Conservation (phyloP, 2,888 invertebrate genomes). For the Drosophila yooni region DNA sequence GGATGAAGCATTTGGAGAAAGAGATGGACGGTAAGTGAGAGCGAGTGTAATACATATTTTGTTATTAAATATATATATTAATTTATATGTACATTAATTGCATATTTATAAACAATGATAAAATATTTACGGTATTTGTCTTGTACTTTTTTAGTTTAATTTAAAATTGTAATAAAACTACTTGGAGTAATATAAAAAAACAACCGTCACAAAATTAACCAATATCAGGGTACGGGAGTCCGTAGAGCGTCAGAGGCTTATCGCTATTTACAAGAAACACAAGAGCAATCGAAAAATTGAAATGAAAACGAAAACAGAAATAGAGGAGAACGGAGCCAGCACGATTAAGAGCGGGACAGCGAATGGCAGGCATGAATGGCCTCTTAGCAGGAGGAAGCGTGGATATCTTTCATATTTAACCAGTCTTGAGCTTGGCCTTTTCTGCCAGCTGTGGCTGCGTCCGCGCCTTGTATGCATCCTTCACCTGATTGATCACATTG, state of each 20-base stretch:
- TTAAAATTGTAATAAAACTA: conserved; percentile 36
- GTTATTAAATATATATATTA: neutral
- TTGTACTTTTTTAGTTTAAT: conserved; percentile 13
- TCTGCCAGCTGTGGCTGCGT: conserved; percentile 11
- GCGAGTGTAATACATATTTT: neutral
- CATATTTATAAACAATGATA: neutral
- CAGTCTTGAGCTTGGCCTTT: conserved; percentile 35
- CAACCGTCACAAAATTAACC: conserved; percentile 5
- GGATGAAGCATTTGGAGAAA: neutral
- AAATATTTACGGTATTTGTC: neutral
- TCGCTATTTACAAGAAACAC: conserved; percentile 43
- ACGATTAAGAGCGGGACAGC: conserved; percentile 26
- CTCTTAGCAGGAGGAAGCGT: neutral
- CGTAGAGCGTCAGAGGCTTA: neutral
- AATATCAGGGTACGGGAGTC: neutral
- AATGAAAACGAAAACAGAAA: neutral
- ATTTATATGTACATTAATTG: neutral
- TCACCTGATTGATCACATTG: conserved; percentile 87
- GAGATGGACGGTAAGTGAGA: neutral
- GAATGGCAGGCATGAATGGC: conserved; percentile 24
- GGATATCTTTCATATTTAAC: conserved; percentile 11
- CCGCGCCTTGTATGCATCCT: conserved; percentile 55
- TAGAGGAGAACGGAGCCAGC: neutral
- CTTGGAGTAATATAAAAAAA: conserved; percentile 15
- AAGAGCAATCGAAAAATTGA: neutral